Conservation (phyloP, 2,113 vertebrate genomes). For the Clupea harengus region DNA sequence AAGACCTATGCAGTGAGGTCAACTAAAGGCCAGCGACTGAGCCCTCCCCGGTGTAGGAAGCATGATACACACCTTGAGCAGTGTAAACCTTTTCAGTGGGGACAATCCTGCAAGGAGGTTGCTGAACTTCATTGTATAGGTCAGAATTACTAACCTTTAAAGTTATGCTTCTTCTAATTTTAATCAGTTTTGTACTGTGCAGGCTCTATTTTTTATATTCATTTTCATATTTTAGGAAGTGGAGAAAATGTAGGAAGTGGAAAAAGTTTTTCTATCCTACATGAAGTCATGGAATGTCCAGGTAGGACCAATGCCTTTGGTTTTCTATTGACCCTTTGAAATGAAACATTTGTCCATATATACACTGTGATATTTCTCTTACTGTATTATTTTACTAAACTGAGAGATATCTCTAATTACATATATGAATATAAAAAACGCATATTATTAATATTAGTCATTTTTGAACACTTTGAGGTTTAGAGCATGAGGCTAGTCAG, state of each 20-base stretch:
- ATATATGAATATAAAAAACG: no score
- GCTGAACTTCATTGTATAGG: neutral
- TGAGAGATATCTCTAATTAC: no score
- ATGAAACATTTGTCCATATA: no score
- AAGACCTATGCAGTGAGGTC: neutral
- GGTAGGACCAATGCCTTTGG: neutral
- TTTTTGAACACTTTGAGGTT: no score
- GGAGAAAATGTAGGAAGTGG: neutral
- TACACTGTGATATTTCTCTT: no score
- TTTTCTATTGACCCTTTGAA: neutral
- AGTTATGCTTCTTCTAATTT: neutral
- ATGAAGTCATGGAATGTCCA: neutral
- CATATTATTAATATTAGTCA: neutral
- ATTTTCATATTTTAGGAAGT: neutral
- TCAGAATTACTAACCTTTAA: neutral
- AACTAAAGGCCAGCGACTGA: constrained; percentile 31
- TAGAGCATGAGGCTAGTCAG: no score
- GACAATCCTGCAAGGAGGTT: neutral
- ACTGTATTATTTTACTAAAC: no score
- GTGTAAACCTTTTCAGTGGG: neutral
- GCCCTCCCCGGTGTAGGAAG: constrained; percentile 32
- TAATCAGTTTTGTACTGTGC: neutral
- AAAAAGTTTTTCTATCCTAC: neutral
- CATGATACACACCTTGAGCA: constrained; percentile 29
- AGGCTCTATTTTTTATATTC: neutral